Evolutionary conservation across 1,140 invertebrate species (phyloP).

Genomic region (Aphelinus certus): DNA sequence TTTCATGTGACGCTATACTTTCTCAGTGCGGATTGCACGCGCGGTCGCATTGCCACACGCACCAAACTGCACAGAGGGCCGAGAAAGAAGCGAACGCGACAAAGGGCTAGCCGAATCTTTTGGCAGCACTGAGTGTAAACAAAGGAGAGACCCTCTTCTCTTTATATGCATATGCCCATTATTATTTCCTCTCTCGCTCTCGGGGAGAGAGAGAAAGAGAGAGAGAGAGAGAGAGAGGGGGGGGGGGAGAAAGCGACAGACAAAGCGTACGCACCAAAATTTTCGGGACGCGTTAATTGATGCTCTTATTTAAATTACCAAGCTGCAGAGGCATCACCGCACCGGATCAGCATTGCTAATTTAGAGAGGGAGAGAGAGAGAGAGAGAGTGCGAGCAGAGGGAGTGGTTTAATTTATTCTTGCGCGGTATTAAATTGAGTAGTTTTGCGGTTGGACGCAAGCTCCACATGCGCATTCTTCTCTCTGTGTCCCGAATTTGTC

Average conservation of each 20-base stretch:
- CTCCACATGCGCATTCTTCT: too few species aligned
- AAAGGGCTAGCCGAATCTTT: background rate
- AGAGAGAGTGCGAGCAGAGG: background rate
- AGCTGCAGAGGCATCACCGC: background rate
- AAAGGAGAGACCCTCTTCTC: constrained; percentile 3
- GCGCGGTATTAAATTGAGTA: constrained; percentile 15
- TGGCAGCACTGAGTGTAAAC: constrained; percentile 19
- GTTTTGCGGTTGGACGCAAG: background rate
- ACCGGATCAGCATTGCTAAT: constrained; percentile 32
- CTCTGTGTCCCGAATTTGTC: too few species aligned
- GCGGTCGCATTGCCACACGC: too few species aligned
- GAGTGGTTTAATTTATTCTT: constrained; percentile 20
- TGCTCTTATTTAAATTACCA: constrained; percentile 27
- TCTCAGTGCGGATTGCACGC: too few species aligned
- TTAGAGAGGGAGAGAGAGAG: background rate
- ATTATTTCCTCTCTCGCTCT: constrained; percentile 6
- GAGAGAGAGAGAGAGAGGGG: too few species aligned
- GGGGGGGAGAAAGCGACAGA: background rate
- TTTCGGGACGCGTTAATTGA: constrained; percentile 13
- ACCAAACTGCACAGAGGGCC: background rate
- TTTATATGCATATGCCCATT: background rate
- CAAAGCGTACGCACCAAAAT: background rate
- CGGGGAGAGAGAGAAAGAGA: too few species aligned
- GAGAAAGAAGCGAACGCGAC: background rate
- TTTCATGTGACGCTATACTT: too few species aligned